Percentiles rank a stretch among this genome's conserved stretches.
Conservation (phyloP, 2,797 vertebrate genomes). For the Garrulus glandarius region DNA sequence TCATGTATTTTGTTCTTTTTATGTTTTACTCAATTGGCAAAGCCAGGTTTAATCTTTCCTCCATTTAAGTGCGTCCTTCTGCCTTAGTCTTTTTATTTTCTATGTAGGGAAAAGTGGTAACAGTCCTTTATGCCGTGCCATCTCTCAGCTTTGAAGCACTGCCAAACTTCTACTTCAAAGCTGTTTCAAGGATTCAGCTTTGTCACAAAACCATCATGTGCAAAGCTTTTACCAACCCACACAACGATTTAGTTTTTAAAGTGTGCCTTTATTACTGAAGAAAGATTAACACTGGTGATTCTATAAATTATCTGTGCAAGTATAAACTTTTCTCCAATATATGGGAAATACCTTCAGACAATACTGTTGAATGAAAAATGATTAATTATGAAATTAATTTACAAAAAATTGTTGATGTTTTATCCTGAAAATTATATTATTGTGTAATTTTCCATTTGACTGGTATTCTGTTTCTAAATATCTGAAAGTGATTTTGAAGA, state of each 20-base stretch:
- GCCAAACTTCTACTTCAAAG: slow-evolving; percentile 26
- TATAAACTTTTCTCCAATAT: background rate
- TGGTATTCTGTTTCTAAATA: background rate
- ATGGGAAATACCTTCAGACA: background rate
- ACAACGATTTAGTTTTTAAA: background rate
- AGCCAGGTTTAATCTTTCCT: slow-evolving; percentile 1
- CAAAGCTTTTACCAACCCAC: slow-evolving; percentile 1
- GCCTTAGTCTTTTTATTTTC: background rate
- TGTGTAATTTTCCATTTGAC: background rate
- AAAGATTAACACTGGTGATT: background rate
- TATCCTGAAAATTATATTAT: background rate
- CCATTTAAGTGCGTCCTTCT: background rate
- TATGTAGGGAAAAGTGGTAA: background rate
- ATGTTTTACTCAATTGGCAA: background rate
- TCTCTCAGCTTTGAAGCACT: slow-evolving; percentile 41
- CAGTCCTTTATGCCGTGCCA: background rate
- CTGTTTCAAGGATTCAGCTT: slow-evolving; percentile 15
- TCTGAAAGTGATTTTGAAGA: background rate
- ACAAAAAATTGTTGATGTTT: background rate
- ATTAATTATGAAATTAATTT: background rate
- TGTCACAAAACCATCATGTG: background rate
- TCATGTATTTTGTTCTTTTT: background rate
- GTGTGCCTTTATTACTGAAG: background rate
- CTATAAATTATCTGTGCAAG: background rate
- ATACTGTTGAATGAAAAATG: background rate